These are phyloP conservation scores for Spheniscus mendiculus DNA, from an alignment of 2,113 vertebrate genomes.

Conservation along the genomic window DNA sequence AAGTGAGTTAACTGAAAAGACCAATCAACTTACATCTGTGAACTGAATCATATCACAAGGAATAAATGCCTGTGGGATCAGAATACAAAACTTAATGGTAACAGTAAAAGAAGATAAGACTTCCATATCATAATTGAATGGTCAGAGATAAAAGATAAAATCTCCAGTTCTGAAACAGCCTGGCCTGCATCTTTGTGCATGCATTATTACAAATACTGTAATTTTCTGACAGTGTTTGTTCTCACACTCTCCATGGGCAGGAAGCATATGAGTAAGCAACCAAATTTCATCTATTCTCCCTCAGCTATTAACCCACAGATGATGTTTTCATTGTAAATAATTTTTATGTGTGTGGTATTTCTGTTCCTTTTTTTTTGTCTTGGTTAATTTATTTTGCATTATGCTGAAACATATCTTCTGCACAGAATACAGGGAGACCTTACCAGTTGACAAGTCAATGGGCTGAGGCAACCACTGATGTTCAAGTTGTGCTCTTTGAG, in stretches of 20 bases:
- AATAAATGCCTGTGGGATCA: not conserved
- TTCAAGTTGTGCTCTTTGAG: not conserved
- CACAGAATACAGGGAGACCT: not conserved
- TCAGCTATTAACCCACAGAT: not conserved
- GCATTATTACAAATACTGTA: not conserved
- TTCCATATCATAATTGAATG: not conserved
- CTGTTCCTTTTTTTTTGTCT: not conserved
- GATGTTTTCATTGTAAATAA: not conserved
- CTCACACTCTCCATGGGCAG: not conserved
- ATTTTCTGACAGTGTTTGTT: not conserved
- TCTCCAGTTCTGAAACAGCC: not conserved
- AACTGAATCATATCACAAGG: not conserved
- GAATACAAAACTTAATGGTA: not conserved
- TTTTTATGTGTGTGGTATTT: not conserved
- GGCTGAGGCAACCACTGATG: not conserved
- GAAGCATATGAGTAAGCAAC: not conserved
- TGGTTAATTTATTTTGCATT: not conserved
- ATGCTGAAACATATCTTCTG: not conserved
- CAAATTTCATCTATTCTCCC: not conserved
- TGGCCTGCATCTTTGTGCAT: not conserved
- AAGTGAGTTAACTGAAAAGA: not conserved
- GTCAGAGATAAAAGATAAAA: not conserved
- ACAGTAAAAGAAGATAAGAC: not conserved
- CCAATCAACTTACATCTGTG: not conserved
- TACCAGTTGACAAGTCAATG: rapidly evolving